Conservation (phyloP, 2,797 vertebrate genomes). For the Lepidocolaptes lacrymiger region DNA sequence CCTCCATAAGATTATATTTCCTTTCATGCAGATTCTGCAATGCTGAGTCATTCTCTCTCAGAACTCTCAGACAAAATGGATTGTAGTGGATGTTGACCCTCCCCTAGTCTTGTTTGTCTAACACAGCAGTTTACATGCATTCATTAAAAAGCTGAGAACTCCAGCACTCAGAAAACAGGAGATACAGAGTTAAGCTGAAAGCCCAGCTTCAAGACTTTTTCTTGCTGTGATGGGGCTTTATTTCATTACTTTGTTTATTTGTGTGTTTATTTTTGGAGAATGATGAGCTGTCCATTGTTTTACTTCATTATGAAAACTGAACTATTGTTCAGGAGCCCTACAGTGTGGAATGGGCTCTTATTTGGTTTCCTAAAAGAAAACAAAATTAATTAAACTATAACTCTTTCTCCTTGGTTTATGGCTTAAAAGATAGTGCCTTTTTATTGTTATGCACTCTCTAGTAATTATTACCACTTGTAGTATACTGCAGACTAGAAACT, state of each 20-base stretch:
- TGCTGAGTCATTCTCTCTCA: background rate
- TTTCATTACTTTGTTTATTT: conserved; percentile 49
- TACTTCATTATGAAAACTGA: conserved; percentile 28
- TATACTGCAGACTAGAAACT: background rate
- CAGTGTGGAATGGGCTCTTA: background rate
- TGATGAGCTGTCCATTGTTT: conserved; percentile 51
- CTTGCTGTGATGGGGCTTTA: conserved; percentile 34
- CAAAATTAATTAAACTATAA: conserved; percentile 56
- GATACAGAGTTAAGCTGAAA: conserved; percentile 32
- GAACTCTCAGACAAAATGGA: background rate
- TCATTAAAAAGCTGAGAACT: background rate
- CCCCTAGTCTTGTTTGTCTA: background rate
- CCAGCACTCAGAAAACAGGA: background rate
- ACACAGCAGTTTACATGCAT: background rate
- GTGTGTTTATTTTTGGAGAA: conserved; percentile 59
- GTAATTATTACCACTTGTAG: conserved; percentile 43
- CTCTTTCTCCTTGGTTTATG: conserved; percentile 36
- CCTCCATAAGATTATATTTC: background rate
- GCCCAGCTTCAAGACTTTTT: background rate
- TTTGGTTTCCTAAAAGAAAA: conserved; percentile 48
- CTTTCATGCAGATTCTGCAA: background rate
- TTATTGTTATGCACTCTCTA: conserved; percentile 31
- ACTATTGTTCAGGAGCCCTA: conserved; percentile 6
- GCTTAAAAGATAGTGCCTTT: conserved; percentile 37
- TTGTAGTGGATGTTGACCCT: background rate